These are phyloP conservation scores for Cochlearius cochlearius DNA, from an alignment of 2,113 vertebrate species.

Conservation along the genomic window DNA sequence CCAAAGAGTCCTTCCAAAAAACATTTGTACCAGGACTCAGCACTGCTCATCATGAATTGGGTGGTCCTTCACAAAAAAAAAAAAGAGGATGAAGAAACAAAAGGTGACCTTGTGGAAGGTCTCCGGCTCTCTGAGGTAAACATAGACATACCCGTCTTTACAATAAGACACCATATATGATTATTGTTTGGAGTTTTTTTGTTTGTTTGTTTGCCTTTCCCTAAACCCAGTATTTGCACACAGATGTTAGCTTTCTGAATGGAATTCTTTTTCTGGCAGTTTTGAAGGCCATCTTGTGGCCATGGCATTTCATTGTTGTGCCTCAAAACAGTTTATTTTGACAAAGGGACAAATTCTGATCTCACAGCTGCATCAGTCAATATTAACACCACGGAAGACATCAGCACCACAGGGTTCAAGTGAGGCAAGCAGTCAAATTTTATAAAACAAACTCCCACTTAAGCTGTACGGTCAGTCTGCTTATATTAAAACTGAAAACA, in stretches of 20 bases:
- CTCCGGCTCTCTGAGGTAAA: not conserved
- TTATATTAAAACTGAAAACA: not conserved
- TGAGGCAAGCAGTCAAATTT: not conserved
- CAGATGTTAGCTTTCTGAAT: not conserved
- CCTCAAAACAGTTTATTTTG: not conserved
- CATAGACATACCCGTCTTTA: not conserved
- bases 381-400: not conserved
- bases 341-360: not conserved
- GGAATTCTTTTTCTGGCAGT: not conserved
- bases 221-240: not conserved
- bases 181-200: not conserved
- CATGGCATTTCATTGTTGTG: not conserved
- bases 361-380: not conserved
- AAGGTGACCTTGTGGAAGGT: not conserved
- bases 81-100: not conserved
- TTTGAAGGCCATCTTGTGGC: constrained; percentile 12
- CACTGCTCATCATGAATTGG: not conserved
- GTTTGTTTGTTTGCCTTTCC: not conserved
- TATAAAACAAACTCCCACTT: not conserved
- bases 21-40: not conserved
- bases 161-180: not conserved
- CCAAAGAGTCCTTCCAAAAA: not conserved
- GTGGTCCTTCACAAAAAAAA: not conserved
- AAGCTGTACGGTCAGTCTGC: not conserved
- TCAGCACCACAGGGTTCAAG: not conserved